A percentile compares a stretch with the other conserved stretches of the same genome.
These are phyloP conservation scores for Latheticus oryzae DNA, from an alignment of 2,888 invertebrate genomes.

Conservation along the genomic window DNA sequence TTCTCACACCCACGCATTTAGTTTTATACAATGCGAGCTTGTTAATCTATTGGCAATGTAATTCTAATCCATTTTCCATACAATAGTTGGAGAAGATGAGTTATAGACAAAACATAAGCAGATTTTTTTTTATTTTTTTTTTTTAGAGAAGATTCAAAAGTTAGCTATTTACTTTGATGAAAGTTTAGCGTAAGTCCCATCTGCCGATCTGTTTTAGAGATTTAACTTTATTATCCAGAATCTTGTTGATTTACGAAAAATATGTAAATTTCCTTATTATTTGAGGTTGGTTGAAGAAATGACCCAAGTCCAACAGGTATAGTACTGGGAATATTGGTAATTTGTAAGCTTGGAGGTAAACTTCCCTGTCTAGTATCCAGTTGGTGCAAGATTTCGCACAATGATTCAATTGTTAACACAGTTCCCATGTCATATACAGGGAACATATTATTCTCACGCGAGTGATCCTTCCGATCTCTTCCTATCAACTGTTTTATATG, in stretches of 20 bases:
- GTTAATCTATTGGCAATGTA: too few relatives aligned
- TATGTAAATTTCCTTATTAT: constrained; percentile 13
- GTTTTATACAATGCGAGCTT: too few relatives aligned
- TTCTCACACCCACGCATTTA: too few relatives aligned
- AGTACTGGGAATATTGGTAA: constrained; percentile 26
- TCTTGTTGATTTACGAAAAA: constrained; percentile 3
- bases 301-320: constrained; percentile 28
- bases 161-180: too few relatives aligned
- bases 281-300: constrained; percentile 17
- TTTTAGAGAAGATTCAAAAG: not conserved
- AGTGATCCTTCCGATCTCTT: constrained; percentile 34
- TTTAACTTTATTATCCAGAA: too few relatives aligned
- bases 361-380: constrained; percentile 26
- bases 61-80: too few relatives aligned
- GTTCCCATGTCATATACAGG: constrained; percentile 42
- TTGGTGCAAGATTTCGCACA: constrained; percentile 32
- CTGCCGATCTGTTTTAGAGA: constrained; percentile 3
- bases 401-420: constrained; percentile 38
- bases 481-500: constrained; percentile 15
- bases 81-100: too few relatives aligned
- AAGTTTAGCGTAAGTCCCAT: not conserved
- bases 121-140: constrained; percentile 1
- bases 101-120: too few relatives aligned
- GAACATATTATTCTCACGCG: constrained; percentile 39
- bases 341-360: constrained; percentile 26